Percentiles rank a stretch among this genome's conserved stretches.
Conservation (phyloP, 2,888 invertebrate genomes). For the Cryptocephalus moraei region DNA sequence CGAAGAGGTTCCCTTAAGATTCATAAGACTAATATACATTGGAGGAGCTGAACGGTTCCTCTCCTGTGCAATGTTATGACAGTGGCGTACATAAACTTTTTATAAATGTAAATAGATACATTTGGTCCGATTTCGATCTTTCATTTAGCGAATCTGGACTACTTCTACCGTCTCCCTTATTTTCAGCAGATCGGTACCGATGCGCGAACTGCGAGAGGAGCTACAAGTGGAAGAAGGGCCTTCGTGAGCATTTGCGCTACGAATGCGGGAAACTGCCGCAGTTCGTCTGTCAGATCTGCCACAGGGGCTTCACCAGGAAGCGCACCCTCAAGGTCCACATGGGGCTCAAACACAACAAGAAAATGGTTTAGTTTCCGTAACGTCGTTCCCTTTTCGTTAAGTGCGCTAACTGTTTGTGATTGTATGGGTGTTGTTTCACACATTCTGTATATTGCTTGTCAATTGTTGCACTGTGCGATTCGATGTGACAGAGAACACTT, state of each 20-base stretch:
- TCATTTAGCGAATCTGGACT: no score
- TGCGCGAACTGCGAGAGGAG: constrained; percentile 2
- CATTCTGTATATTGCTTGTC: no score
- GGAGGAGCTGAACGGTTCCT: no score
- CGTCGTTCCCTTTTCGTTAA: constrained; percentile 18
- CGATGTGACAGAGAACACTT: no score
- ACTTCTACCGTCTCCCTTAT: no score
- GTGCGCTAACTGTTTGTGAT: background rate
- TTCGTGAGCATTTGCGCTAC: constrained; percentile 6
- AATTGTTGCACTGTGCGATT: no score
- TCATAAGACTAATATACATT: no score
- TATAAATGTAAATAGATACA: no score
- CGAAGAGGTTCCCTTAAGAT: no score
- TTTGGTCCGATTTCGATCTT: no score
- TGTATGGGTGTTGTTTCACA: background rate
- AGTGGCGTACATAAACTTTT: no score
- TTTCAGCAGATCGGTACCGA: background rate
- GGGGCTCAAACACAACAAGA: constrained; percentile 25
- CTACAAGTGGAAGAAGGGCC: constrained; percentile 5
- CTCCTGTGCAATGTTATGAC: no score
- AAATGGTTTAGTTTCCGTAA: constrained; percentile 17
- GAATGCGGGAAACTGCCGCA: constrained; percentile 5
- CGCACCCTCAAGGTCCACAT: constrained; percentile 18
- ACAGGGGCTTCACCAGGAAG: constrained; percentile 5
- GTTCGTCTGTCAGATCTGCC: constrained; percentile 3